A percentile compares a stretch with the other conserved stretches of the same genome.
Evolutionary conservation across 2,113 vertebrate genomes (phyloP).

Genomic region (Tyrannus savana): DNA sequence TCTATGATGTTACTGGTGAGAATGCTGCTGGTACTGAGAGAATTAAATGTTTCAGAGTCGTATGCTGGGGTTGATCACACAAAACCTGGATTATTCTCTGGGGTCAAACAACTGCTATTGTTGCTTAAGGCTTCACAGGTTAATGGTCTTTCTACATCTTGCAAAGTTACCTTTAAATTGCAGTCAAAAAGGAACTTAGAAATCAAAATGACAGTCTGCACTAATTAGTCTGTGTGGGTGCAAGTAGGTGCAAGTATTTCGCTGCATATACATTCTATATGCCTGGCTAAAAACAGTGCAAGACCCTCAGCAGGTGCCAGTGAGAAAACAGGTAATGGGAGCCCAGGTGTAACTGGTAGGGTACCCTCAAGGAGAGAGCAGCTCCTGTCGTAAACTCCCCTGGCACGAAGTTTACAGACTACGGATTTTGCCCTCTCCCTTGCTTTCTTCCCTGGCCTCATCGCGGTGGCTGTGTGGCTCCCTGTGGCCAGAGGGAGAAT

Average conservation of each 20-base stretch:
- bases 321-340: not conserved
- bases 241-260: not conserved
- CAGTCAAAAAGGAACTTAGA: not conserved
- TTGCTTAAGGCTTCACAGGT: not conserved
- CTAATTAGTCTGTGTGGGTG: not conserved
- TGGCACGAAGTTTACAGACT: not conserved
- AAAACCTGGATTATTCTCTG: not conserved
- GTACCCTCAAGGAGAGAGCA: not conserved
- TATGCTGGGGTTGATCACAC: not conserved
- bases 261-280: not conserved
- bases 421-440: not conserved
- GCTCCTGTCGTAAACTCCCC: not conserved
- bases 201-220: not conserved
- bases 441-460: not conserved
- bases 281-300: not conserved
- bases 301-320: not conserved
- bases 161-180: not conserved
- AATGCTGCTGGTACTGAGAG: not conserved
- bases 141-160: not conserved
- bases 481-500: conserved; percentile 14
- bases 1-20: not conserved
- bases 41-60: not conserved
- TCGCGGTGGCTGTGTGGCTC: not conserved
- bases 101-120: not conserved
- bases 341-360: not conserved